A percentile compares a stretch with the other conserved stretches of the same genome.
phyloP scores from a whole-genome alignment of 2,888 invertebrate genomes.

The Epinotia brunnichana region DNA sequence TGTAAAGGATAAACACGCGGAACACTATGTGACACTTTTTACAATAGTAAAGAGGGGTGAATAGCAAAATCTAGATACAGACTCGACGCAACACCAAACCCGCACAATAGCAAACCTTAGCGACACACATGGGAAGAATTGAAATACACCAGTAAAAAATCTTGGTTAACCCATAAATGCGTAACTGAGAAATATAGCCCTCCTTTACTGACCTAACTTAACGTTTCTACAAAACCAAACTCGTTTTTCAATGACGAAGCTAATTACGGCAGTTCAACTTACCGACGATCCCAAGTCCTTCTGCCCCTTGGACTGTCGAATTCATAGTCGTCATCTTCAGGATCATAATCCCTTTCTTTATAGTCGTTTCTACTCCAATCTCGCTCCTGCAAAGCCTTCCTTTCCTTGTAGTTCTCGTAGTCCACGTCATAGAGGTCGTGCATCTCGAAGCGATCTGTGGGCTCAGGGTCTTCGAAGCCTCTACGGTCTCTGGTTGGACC shows the following conservation, averaged over 20 bases:
- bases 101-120: too few species aligned
- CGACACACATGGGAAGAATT: too few species aligned
- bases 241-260: not conserved
- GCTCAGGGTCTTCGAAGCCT: conserved; percentile 55
- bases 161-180: too few species aligned
- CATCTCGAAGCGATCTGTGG: conserved; percentile 70
- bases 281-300: conserved; percentile 61
- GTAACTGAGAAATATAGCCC: too few species aligned
- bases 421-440: conserved; percentile 76
- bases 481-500: conserved; percentile 48
- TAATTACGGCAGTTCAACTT: conserved; percentile 8
- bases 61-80: too few species aligned
- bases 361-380: conserved; percentile 55
- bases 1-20: too few species aligned
- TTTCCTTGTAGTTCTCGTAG: conserved; percentile 80
- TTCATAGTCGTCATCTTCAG: conserved; percentile 76
- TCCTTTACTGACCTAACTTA: too few species aligned
- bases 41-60: too few species aligned
- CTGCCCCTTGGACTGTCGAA: conserved; percentile 65
- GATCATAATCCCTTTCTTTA: conserved; percentile 72
- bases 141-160: too few species aligned
- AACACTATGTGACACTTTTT: too few species aligned
- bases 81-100: too few species aligned
- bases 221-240: too few species aligned
- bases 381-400: conserved; percentile 63